Evolutionary conservation across 2,888 invertebrate genomes (phyloP).

Genomic region (Nymphalis urticae): DNA sequence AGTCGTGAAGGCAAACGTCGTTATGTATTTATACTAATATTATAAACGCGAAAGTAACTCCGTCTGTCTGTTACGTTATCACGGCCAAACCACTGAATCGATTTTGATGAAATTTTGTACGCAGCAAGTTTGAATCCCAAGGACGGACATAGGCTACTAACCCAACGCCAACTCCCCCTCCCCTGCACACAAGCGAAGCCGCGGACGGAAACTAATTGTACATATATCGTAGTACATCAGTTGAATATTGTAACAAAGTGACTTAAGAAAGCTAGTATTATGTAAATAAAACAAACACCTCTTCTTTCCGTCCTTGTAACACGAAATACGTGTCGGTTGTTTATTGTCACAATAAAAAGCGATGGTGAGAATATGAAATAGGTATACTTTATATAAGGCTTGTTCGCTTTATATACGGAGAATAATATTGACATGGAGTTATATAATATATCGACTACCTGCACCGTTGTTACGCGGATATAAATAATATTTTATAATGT

Average conservation of each 20-base stretch:
- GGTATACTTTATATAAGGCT: conserved; percentile 21
- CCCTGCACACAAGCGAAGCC: no score
- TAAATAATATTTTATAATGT: no score
- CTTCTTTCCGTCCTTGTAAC: conserved; percentile 14
- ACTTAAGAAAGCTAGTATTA: conserved; percentile 12
- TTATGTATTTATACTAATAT: no score
- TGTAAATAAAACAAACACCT: conserved; percentile 21
- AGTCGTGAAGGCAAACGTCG: no score
- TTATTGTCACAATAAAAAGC: conserved; percentile 28
- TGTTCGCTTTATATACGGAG: conserved; percentile 18
- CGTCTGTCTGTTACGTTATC: no score
- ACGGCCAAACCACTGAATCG: no score
- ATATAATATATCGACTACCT: not conserved
- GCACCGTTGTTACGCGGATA: not conserved
- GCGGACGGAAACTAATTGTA: no score
- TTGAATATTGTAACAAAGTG: not conserved
- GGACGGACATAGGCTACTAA: no score
- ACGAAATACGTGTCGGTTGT: conserved; percentile 20
- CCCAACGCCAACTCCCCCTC: no score
- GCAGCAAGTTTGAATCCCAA: no score
- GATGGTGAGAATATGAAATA: conserved; percentile 27
- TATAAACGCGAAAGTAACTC: no score
- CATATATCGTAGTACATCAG: not conserved
- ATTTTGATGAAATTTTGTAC: no score
- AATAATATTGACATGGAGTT: conserved; percentile 2